Percentiles rank a stretch among this genome's conserved stretches.
Evolutionary conservation across 1,140 invertebrate species (phyloP).

Genomic region (Neodiprion pinetum): DNA sequence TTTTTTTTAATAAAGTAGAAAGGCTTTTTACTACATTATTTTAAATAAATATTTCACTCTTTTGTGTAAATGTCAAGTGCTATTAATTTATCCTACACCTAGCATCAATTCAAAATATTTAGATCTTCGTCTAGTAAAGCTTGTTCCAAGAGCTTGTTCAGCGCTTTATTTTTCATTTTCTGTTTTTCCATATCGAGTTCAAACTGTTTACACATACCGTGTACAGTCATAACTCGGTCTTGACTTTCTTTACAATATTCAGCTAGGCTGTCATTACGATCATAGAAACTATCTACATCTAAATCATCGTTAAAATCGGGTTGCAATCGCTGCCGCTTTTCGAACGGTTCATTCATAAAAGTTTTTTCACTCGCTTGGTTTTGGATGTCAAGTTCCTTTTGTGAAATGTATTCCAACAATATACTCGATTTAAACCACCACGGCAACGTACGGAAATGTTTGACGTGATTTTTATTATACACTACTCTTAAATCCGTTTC

Average conservation of each 20-base stretch:
- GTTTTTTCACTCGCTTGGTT: constrained; percentile 13
- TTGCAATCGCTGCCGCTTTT: constrained; percentile 29
- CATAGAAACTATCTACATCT: constrained; percentile 23
- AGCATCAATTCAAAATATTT: not conserved
- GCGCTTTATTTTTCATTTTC: constrained; percentile 31
- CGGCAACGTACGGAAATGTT: constrained; percentile 48
- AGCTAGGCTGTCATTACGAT: constrained; percentile 25
- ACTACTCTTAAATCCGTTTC: constrained; percentile 43
- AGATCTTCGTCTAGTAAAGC: constrained; percentile 40
- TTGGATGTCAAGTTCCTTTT: constrained; percentile 10
- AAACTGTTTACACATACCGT: constrained; percentile 32
- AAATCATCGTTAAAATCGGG: constrained; percentile 24
- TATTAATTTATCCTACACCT: not conserved
- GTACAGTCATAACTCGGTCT: constrained; percentile 32
- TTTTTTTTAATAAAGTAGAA: too few species aligned
- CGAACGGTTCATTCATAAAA: constrained; percentile 22
- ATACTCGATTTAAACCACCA: constrained; percentile 57
- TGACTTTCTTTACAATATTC: constrained; percentile 35
- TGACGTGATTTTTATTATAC: constrained; percentile 54
- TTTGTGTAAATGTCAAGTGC: too few species aligned
- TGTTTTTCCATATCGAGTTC: constrained; percentile 44
- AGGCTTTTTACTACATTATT: too few species aligned
- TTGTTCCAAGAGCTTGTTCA: constrained; percentile 43
- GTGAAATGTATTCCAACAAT: constrained; percentile 33
- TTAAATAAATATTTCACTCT: too few species aligned